A percentile compares a stretch with the other conserved stretches of the same genome.
phyloP scores from a whole-genome alignment of 1,140 invertebrate species.

The Bombus picipes region DNA sequence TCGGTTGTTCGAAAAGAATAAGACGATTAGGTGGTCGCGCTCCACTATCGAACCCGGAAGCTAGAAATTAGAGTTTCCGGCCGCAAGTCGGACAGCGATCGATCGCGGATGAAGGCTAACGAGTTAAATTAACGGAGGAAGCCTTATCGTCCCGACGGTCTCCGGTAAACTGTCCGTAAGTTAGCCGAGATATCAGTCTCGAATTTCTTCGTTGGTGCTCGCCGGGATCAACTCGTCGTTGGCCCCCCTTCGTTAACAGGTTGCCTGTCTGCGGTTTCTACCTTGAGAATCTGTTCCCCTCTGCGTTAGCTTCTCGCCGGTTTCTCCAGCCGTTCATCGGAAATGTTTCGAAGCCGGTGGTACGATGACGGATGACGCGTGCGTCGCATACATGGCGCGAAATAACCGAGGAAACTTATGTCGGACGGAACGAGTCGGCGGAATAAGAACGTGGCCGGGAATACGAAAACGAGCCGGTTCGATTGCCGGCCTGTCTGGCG shows the following conservation, averaged over 20 bases:
- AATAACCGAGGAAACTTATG: neutral
- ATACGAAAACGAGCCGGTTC: conserved; percentile 8
- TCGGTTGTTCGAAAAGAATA: neutral
- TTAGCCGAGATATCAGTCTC: conserved; percentile 32
- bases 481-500: neutral
- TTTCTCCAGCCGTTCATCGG: neutral
- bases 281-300: neutral
- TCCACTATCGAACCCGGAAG: neutral
- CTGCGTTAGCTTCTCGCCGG: too few species aligned
- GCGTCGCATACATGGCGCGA: conserved; percentile 7
- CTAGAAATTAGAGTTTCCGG: neutral
- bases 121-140: conserved; percentile 61
- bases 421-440: neutral
- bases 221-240: conserved; percentile 17
- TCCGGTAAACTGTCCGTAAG: conserved; percentile 48
- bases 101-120: conserved; percentile 50
- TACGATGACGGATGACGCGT: neutral
- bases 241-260: neutral
- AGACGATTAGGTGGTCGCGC: neutral
- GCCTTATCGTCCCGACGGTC: conserved; percentile 43
- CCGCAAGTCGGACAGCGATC: conserved; percentile 10
- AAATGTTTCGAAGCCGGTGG: too few species aligned
- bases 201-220: conserved; percentile 17
- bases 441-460: conserved; percentile 10
- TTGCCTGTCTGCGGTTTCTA: neutral